Evolutionary conservation across 2,113 vertebrate genomes (phyloP).

Genomic region (Piprites chloris): DNA sequence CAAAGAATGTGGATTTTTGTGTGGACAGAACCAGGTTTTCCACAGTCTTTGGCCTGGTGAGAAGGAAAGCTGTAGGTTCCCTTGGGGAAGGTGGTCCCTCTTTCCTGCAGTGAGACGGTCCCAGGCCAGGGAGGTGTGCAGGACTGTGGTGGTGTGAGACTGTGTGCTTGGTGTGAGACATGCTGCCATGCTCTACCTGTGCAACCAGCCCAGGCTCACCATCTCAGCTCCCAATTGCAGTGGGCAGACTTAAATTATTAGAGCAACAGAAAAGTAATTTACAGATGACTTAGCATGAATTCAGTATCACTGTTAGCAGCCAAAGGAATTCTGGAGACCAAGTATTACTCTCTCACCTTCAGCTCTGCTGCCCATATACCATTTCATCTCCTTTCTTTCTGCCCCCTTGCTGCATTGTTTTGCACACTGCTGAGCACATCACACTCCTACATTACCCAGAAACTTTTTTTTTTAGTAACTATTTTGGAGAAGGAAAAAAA

Average conservation of each 20-base stretch:
- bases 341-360: not conserved
- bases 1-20: not conserved
- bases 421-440: not conserved
- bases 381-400: not conserved
- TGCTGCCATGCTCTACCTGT: not conserved
- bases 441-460: not conserved
- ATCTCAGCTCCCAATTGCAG: not conserved
- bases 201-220: accelerated
- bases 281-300: not conserved
- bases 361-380: not conserved
- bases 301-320: not conserved
- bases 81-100: not conserved
- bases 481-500: not conserved
- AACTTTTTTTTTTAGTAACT: not conserved
- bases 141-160: not conserved
- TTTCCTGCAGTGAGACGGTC: not conserved
- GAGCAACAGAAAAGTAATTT: not conserved
- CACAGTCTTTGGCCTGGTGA: not conserved
- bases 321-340: not conserved
- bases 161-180: accelerated
- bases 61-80: not conserved
- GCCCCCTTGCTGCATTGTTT: not conserved
- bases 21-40: not conserved
- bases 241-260: not conserved
- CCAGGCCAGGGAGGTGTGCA: not conserved